Base-by-base conservation (phyloP, 37 sponge, comb jelly and placozoan species). In the Diacarnus erythraeanus region DNA sequence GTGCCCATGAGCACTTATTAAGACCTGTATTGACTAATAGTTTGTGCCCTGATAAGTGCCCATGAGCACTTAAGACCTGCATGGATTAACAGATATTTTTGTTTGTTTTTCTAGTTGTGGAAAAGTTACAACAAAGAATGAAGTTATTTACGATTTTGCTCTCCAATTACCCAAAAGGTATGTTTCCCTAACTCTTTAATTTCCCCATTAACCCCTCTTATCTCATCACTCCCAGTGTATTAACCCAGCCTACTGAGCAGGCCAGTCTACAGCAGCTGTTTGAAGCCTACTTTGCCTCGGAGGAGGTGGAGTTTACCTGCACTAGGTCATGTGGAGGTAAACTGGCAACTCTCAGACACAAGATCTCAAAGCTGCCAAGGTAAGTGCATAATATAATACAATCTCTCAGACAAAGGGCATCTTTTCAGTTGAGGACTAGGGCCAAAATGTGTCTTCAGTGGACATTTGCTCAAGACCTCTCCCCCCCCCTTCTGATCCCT, bases 231-330 rank as follows among this genome's bases (percentile, higher is more conserved):
- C 51, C 51, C 51, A 47, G 51, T 47, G 77, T 84, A 8, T 29
- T 31, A 4, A 42, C 30, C 36, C 67, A 57, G 39, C 84, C 70
- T 0, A 69, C 25, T 59, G 77, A 81, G 68, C 80, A 74, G 18
- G 74, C 77, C 17, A 79, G 67, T 29, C 61, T 89, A 4, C 89
- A 89, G 77, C 59, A 80, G 27, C 68, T 89, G n/a, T 59, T 89
- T 38, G 80, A 89, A 18, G 9, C 4, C 18, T 89, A 74, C 64
- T 89, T 89, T 59, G 34, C 44, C 0, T 80, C 31, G 30, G 89
- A 89, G 47, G 76, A 83, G 42, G 81, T 89, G 27, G 84, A 89
- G 63, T 89, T 75, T 61, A 84, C 31, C 2, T 92, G 93, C 63
- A 26, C 51, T 1, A n/a, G n/a, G n/a, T 38, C 23, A 2, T 92